These are phyloP conservation scores for Gymnoscelis rufifasciata DNA, from an alignment of 2,888 invertebrate genomes.

Conservation along the genomic window DNA sequence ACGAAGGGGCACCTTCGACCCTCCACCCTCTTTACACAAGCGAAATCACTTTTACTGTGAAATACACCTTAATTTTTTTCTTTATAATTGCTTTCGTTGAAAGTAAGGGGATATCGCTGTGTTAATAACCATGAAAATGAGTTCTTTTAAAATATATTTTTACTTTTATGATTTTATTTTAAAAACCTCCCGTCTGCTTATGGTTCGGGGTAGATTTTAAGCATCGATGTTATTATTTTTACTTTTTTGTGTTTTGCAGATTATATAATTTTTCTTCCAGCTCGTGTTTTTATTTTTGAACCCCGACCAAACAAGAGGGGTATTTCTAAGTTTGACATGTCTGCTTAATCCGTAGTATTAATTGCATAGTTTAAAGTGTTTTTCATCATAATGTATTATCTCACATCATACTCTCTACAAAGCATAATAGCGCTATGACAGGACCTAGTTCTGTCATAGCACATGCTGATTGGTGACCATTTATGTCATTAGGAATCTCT, in stretches of 20 bases:
- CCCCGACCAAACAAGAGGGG: no score
- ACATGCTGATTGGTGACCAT: no score
- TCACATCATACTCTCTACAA: no score
- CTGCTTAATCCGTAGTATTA: no score
- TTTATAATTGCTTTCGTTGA: slow-evolving; percentile 27
- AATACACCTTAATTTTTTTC: slow-evolving; percentile 33
- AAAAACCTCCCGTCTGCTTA: background rate
- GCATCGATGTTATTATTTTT: slow-evolving; percentile 3
- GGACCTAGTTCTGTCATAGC: no score
- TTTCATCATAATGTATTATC: no score
- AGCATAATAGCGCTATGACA: no score
- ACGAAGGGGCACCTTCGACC: slow-evolving; percentile 60
- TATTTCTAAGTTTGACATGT: no score
- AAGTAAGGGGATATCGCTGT: slow-evolving; percentile 28
- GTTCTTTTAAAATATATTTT: slow-evolving; percentile 57
- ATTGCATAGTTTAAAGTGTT: no score
- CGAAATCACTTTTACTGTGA: slow-evolving; percentile 64
- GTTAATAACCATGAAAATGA: slow-evolving; percentile 28
- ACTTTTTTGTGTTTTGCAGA: background rate
- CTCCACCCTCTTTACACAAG: slow-evolving; percentile 50
- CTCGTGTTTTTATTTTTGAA: no score
- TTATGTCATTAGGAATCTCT: no score
- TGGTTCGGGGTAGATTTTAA: background rate
- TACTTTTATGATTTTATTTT: slow-evolving; percentile 13
- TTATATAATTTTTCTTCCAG: no score